Conservation (phyloP, 2,888 invertebrate species). For the Muschampia plurimacula region DNA sequence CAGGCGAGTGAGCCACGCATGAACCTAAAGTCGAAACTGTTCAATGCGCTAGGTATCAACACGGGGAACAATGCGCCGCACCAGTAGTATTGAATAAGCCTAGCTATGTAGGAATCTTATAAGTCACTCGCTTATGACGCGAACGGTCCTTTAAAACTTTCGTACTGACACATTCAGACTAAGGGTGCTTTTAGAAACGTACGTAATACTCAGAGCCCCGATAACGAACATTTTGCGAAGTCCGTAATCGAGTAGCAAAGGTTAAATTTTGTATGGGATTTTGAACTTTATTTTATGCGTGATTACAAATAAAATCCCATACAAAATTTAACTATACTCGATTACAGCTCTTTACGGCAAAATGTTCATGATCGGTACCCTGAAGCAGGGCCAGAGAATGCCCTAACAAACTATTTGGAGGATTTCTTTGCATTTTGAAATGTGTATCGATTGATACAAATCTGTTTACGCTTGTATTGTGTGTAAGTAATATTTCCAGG, state of each 20-base stretch:
- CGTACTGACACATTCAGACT: neutral
- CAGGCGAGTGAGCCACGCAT: conserved; percentile 89
- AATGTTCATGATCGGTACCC: too few species aligned
- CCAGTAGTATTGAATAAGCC: conserved; percentile 65
- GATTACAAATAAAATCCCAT: too few species aligned
- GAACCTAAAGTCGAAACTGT: conserved; percentile 94
- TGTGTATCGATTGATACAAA: neutral
- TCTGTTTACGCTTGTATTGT: neutral
- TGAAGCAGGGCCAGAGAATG: too few species aligned
- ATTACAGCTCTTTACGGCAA: too few species aligned
- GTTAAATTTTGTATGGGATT: too few species aligned
- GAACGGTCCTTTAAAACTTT: conserved; percentile 45
- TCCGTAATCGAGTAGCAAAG: too few species aligned
- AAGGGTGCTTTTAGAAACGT: neutral
- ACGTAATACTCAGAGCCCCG: neutral
- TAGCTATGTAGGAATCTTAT: conserved; percentile 53
- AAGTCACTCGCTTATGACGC: conserved; percentile 53
- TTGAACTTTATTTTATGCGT: too few species aligned
- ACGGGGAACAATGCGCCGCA: conserved; percentile 83
- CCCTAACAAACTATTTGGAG: neutral
- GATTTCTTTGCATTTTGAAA: neutral
- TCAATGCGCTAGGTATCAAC: conserved; percentile 93
- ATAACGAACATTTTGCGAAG: too few species aligned
- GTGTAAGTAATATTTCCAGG: neutral
- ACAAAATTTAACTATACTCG: too few species aligned